Evolutionary conservation across 2,113 vertebrate species (phyloP), one percentile per base, ranked within the genome.

Genomic region (Notechis scutatus): DNA sequence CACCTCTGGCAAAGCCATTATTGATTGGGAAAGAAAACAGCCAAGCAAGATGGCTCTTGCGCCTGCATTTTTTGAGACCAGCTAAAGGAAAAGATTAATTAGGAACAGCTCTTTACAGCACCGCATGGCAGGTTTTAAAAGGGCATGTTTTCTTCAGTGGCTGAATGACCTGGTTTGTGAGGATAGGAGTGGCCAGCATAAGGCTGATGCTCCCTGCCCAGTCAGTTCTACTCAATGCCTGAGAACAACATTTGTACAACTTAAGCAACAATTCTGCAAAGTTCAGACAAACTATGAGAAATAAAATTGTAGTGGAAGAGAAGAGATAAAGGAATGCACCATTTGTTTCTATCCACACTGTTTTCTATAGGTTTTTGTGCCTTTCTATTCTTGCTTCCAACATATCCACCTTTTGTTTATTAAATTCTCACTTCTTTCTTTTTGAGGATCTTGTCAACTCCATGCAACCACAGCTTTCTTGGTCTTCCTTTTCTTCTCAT

Each of bases 91-190:
- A 52, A 24, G 11, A 92, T 34, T 89, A 47, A 89, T 34, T 87
- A 34, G 89, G 85, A 93, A 47, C 1, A 39, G 45, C 29, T 96
- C 47, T 0, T 90, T 94, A 94, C 7, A 55, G 20, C 87, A 23
- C 26, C 14, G 15, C 23, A 0, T 88, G 7, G 45, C 50, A 21
- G 50, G 90, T 34, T 42, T 74, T 54, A 26, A 95, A 59, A 42
- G 26, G 90, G 10, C 9, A 0, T 47, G 0, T 45, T 23, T 0
- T 6, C 50, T 4, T 47, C 45, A 55, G 2, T 89, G 52, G 69
- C 69, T 0, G 1, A 87, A 7, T 93, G n/a, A 59, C 89, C 52
- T 61, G 47, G n/a, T 9, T 92, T 8, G 5, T 64, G 61, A 56
- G 61, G 91, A 85, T 0, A 0, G 69, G 4, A 0, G 2, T 4